A percentile compares a stretch with the other conserved stretches of the same genome.
Conservation (phyloP, 2,888 invertebrate species). For the Frankliniella intonsa region DNA sequence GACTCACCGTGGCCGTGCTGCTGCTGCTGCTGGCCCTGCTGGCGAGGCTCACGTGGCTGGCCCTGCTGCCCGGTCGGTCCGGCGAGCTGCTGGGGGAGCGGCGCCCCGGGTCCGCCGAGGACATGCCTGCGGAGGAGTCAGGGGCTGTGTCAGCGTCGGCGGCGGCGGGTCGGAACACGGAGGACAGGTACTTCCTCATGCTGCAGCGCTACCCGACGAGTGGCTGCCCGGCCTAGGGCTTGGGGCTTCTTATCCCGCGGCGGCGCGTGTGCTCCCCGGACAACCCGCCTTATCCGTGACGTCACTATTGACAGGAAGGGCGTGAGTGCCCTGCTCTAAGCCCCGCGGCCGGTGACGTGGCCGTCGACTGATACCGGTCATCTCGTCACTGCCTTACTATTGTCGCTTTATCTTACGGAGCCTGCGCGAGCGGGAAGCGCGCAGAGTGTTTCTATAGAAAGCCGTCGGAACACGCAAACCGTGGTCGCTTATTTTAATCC, state of each 20-base stretch:
- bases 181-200: neutral
- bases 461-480: no score
- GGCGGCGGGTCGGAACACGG: neutral
- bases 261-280: neutral
- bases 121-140: neutral
- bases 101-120: neutral
- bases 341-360: no score
- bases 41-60: neutral
- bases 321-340: no score
- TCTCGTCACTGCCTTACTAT: no score
- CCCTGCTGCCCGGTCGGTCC: conserved; percentile 17
- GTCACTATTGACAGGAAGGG: no score
- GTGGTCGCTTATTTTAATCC: no score
- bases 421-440: no score
- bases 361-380: no score
- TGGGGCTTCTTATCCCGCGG: neutral
- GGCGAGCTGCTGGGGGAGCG: conserved; percentile 12
- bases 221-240: neutral
- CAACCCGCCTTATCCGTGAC: no score
- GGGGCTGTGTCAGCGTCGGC: neutral
- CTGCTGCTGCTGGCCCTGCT: neutral
- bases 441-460: no score
- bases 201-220: neutral
- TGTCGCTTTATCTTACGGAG: no score
- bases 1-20: neutral